A percentile compares a stretch with the other conserved stretches of the same genome.
phyloP scores from a whole-genome alignment of 1,140 invertebrate genomes.

The Oreohelix idahoensis region DNA sequence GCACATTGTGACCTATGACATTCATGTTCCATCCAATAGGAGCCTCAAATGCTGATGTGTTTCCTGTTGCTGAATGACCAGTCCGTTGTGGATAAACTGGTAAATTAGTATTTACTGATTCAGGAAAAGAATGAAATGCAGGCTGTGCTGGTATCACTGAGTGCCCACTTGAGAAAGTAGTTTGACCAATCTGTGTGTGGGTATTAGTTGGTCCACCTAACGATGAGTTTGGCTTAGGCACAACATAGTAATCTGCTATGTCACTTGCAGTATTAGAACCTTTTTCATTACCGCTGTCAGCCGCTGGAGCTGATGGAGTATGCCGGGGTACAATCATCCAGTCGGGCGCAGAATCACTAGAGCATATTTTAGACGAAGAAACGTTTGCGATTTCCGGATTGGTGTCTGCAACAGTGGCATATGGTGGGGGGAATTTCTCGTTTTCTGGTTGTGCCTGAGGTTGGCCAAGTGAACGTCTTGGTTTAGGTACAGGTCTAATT shows the following conservation, averaged over 20 bases:
- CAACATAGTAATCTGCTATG: background rate
- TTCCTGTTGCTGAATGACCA: background rate
- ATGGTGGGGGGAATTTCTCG: background rate
- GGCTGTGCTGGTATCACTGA: background rate
- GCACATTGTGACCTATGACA: background rate
- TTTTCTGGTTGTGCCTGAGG: background rate
- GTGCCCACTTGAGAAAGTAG: background rate
- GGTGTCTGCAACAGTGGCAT: slow-evolving; percentile 10
- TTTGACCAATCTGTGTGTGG: background rate
- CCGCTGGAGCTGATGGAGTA: slow-evolving; percentile 13
- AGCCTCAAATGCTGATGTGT: background rate
- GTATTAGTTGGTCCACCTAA: background rate
- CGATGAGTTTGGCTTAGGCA: background rate
- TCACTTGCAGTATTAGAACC: background rate
- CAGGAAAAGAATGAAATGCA: background rate
- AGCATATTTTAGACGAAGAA: slow-evolving; percentile 18
- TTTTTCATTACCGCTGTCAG: background rate
- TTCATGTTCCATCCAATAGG: slow-evolving; percentile 27
- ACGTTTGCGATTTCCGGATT: background rate
- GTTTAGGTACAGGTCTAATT: slow-evolving; percentile 46
- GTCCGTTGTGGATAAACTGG: background rate
- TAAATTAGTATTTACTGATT: background rate
- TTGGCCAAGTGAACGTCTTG: slow-evolving; percentile 31
- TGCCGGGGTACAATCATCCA: slow-evolving; percentile 23
- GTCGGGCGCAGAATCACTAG: slow-evolving; percentile 21